Percentiles rank a stretch among this genome's conserved stretches.
These are phyloP conservation scores for Lampris megalopsis DNA, from an alignment of 2,113 vertebrate species.

Conservation along the genomic window DNA sequence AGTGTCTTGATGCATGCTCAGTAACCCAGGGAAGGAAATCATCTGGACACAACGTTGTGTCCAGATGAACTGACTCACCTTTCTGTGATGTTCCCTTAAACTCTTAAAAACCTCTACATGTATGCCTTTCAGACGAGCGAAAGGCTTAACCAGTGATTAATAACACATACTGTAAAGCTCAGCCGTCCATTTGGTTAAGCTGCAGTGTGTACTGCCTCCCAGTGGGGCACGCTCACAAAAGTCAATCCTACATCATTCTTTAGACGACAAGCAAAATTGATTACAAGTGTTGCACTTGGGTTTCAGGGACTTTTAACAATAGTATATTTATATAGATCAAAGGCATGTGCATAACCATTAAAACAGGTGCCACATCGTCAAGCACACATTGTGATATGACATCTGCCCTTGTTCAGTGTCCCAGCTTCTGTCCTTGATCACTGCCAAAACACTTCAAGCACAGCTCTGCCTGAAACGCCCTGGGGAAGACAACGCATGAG, in stretches of 20 bases:
- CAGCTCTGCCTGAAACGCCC: conserved; percentile 44
- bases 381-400: conserved; percentile 26
- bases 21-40: too few species aligned
- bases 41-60: too few species aligned
- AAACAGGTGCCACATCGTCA: conserved; percentile 63
- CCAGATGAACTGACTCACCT: too few species aligned
- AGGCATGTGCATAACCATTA: conserved; percentile 43
- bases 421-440: conserved; percentile 44
- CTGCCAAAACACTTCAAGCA: conserved; percentile 51
- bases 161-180: background rate
- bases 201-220: conserved; percentile 27
- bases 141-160: conserved; percentile 14
- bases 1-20: too few species aligned
- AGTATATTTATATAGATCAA: conserved; percentile 26
- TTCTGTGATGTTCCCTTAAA: too few species aligned
- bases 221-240: conserved; percentile 1
- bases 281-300: conserved; percentile 10
- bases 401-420: background rate
- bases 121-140: background rate
- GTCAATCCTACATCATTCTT: conserved; percentile 19
- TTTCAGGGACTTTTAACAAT: conserved; percentile 41
- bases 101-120: too few species aligned
- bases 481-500: conserved; percentile 25
- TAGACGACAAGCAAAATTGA: conserved; percentile 34
- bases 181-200: background rate